Evolutionary conservation across 1,140 invertebrate species (phyloP), one percentile per base, ranked within the genome.

Genomic region (Parapsyche elsis): DNA sequence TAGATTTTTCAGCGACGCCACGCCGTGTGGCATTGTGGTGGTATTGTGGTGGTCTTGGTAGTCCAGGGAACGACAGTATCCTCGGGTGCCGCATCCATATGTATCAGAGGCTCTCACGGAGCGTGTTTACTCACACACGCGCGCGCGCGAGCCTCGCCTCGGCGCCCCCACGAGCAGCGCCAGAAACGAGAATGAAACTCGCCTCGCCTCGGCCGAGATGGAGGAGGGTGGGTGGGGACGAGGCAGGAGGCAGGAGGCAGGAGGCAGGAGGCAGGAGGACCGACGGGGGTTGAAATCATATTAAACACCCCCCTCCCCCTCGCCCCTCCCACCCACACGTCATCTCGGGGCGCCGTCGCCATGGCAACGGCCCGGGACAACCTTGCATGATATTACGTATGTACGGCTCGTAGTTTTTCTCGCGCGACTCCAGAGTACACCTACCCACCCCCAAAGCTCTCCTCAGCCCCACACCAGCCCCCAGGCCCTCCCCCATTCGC

Each of bases 221-320:
- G n/a, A n/a, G n/a, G n/a, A n/a, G n/a, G n/a, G n/a, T n/a, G n/a
- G n/a, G n/a, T n/a, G n/a, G n/a, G n/a, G n/a, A n/a, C n/a, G n/a
- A 26, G 9, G 64, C 10, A 64, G 30, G 61, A 2, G 45, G 14
- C 9, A 46, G 44, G 67, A 14, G 38, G n/a, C n/a, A n/a, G n/a
- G n/a, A n/a, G n/a, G 67, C 26, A 10, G 49, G 61, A 30, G 53
- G 45, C 45, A 9, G 16, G 5, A 70, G 21, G 78, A 59, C 16
- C 70, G 71, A 49, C 14, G 59, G 71, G 79, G 70, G 79, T 70
- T 45, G 79, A 83, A 83, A 83, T 83, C 83, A 86, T 86, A 87
- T 88, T 88, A 88, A 88, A 87, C 87, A 85, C 85, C 86, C 87
- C 86, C 85, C 86, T 86, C 85, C 87, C 84, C 81, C 84, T 84